Evolutionary conservation across 2,113 vertebrate species (phyloP).

Genomic region (Serinus canaria): DNA sequence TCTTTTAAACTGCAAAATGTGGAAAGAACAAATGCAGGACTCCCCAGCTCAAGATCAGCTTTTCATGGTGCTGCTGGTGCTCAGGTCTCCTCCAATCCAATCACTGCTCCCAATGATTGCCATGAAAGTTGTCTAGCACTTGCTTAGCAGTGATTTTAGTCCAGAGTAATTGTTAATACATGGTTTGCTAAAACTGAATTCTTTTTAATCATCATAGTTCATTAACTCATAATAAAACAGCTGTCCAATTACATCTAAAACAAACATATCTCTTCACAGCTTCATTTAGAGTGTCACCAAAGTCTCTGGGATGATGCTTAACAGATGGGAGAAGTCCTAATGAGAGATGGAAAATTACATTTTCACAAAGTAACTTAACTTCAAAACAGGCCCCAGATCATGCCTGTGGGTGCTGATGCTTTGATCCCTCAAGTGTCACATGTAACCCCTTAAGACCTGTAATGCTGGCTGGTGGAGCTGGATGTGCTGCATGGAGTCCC

Average conservation of each 20-base stretch:
- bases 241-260: conserved; percentile 42
- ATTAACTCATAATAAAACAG: conserved; percentile 50
- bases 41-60: neutral
- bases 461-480: neutral
- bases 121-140: neutral
- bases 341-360: neutral
- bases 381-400: neutral
- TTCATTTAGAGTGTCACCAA: conserved; percentile 28
- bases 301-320: neutral
- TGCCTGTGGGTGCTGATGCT: neutral
- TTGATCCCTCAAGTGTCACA: neutral
- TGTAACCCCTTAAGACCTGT: accelerated
- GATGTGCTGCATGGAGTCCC: neutral
- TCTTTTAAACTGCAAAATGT: neutral
- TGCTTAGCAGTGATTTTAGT: neutral
- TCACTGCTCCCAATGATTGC: neutral
- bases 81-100: neutral
- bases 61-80: neutral
- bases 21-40: neutral
- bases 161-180: neutral
- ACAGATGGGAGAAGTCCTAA: conserved; percentile 7
- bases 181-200: neutral
- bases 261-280: neutral
- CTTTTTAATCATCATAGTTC: conserved; percentile 27
- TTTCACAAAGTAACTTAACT: neutral